Conservation (phyloP, 2,797 vertebrate genomes). For the Thunnus albacares region DNA sequence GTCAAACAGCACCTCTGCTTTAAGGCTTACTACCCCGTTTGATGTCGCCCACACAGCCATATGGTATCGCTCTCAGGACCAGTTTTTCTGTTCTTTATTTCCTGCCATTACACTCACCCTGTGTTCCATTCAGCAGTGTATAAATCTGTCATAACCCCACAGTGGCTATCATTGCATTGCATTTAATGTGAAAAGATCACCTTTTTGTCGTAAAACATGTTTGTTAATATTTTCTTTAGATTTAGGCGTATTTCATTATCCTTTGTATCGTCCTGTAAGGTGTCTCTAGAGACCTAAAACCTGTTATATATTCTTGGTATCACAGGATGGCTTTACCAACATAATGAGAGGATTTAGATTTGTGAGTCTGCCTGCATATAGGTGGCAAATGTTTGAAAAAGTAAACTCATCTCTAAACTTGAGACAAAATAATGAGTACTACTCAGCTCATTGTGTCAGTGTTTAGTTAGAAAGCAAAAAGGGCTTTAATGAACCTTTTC, state of each 20-base stretch:
- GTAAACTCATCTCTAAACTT: constrained; percentile 21
- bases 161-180: constrained; percentile 27
- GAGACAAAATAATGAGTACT: constrained; percentile 51
- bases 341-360: constrained; percentile 41
- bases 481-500: constrained; percentile 61
- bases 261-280: constrained; percentile 11
- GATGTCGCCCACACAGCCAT: constrained; percentile 76
- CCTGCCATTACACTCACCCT: constrained; percentile 63
- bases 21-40: constrained; percentile 66
- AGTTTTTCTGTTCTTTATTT: constrained; percentile 63
- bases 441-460: constrained; percentile 43
- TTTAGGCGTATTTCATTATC: constrained; percentile 23
- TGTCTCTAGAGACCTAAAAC: constrained; percentile 18
- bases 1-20: constrained; percentile 77
- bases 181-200: constrained; percentile 56
- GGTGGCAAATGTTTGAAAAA: constrained; percentile 32
- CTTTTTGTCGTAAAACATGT: constrained; percentile 42
- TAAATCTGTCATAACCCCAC: constrained; percentile 73
- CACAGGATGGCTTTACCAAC: constrained; percentile 12
- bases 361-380: constrained; percentile 24
- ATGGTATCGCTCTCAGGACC: constrained; percentile 73
- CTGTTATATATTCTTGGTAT: constrained; percentile 8
- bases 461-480: constrained; percentile 47
- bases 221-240: constrained; percentile 20
- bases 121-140: constrained; percentile 58